Base-by-base conservation (phyloP, 2,888 invertebrate genomes). In the Spisula subtruncata region DNA sequence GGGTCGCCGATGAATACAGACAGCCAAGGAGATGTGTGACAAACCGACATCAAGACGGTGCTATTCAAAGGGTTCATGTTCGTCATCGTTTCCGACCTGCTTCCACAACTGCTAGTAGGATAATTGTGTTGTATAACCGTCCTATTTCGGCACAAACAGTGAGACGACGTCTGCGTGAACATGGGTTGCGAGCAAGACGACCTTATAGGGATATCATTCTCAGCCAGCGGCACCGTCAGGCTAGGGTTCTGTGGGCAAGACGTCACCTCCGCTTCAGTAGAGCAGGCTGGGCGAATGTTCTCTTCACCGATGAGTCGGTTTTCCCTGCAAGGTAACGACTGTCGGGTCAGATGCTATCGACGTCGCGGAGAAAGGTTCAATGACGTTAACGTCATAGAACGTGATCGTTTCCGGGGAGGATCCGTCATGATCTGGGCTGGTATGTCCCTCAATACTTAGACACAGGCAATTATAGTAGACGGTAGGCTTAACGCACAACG, bases 271-370 rank as follows among this genome's bases (percentile, higher is more conserved):
- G 75, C 16, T 29, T 48, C 29, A 84, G 75, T 18, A 1, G 32
- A 14, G 71, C 84, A 16, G 75, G 75, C 4, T 84, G 75, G 84
- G 35, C 29, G 2, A 46, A 71, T 12, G 79, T 79, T 32, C 35
- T 85, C 14, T 85, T 79, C 25, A 84, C 32, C 0, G 85, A 85
- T 29, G 85, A 83, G 80, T 35, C 83, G 83, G 6, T 87, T 83
- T 46, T 79, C 54, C 60, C 16, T 87, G 10, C 35, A 79, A 25
- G 29, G 56, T 56, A 79, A 35, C 79, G 80, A 87, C 35, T 41
- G 83, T 51, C 71, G 83, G 8, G 56, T 83, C 25, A 54, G 83
- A 0, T 54, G 54, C n/a, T 87, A 83, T 66, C 46, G 83, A 25
- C 83, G 83, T 51, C 75, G 54, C 20, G 82, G 87, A 4, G 75